Evolutionary conservation across 2,113 vertebrate species (phyloP), one percentile per base, ranked within the genome.

Genomic region (Gavialis gangeticus): DNA sequence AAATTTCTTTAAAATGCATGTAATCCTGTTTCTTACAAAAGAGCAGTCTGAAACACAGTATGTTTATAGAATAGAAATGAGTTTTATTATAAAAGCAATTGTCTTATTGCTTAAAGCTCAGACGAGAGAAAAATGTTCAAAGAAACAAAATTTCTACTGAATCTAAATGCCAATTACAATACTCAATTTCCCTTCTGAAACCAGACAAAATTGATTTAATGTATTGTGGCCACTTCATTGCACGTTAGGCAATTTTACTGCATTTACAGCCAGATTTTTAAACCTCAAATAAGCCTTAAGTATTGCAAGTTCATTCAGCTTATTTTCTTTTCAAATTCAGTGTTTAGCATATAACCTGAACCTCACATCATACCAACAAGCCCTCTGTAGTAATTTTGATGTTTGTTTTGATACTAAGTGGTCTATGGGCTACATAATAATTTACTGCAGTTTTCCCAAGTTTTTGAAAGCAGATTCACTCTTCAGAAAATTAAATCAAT

Each of bases 181-280:
- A 56, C 18, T 83, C 46, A 56, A 69, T 87, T 95, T 84, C 30
- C 86, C 4, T 77, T 91, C 58, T 90, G 62, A 93, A 94, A 79
- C 34, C 62, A 76, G 81, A 34, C 12, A 82, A 84, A 94, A 91
- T 85, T 66, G 81, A 95, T 93, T 93, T 85, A 91, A 91, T 58
- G 60, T 91, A 54, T 55, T 93, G 25, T 85, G 82, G n/a, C 22
- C 24, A 78, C 12, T 25, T 94, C 83, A 82, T 12, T 56, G 71
- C 10, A 21, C 12, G n/a, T 46, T 75, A 62, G 59, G 28, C 78
- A 71, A 56, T 16, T 90, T 18, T 55, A 71, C 28, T 85, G 13
- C 28, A 30, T 82, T 30, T 55, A 34, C 80, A 76, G 69, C 9
- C 92, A 0, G 1, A 30, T 19, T 19, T 77, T 91, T 88, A 73